Evolutionary conservation across 2,797 vertebrate genomes (phyloP).

Genomic region (Discoglossus pictus): DNA sequence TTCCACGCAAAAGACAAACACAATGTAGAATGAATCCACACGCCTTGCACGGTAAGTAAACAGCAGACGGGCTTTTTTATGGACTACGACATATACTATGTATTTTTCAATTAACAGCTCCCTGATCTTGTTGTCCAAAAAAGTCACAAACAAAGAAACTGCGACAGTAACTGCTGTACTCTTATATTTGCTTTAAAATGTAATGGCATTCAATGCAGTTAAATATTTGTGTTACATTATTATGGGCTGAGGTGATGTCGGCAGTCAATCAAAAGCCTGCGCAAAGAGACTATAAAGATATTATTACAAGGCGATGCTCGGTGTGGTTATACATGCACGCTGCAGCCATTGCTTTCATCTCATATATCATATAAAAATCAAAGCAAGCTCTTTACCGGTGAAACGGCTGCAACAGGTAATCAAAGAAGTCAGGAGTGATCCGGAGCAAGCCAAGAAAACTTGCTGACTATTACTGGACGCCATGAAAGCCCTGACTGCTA

Average conservation of each 20-base stretch:
- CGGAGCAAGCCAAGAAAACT: neutral
- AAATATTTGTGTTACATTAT: constrained; percentile 41
- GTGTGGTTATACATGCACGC: neutral
- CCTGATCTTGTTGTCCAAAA: constrained; percentile 6
- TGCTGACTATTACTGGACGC: neutral
- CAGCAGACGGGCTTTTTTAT: constrained; percentile 21
- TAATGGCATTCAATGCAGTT: constrained; percentile 40
- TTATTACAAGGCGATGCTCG: constrained; percentile 35
- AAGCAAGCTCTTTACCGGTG: neutral
- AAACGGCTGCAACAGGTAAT: constrained; percentile 9
- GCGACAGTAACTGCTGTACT: constrained; percentile 8
- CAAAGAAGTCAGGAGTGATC: neutral
- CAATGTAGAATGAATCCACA: constrained; percentile 10
- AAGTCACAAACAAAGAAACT: constrained; percentile 10
- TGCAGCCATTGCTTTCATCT: neutral
- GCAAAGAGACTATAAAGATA: constrained; percentile 20
- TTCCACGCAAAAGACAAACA: constrained; percentile 36
- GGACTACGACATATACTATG: constrained; percentile 2
- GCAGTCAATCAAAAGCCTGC: constrained; percentile 23
- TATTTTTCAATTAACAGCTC: constrained; percentile 34
- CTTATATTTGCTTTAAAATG: constrained; percentile 37
- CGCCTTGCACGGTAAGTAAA: constrained; percentile 9
- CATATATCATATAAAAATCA: constrained; percentile 6
- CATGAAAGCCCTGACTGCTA: neutral
- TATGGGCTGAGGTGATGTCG: constrained; percentile 13